Evolutionary conservation across 2,888 invertebrate species (phyloP), one percentile per base, ranked within the genome.

Genomic region (Drosophila rellima): DNA sequence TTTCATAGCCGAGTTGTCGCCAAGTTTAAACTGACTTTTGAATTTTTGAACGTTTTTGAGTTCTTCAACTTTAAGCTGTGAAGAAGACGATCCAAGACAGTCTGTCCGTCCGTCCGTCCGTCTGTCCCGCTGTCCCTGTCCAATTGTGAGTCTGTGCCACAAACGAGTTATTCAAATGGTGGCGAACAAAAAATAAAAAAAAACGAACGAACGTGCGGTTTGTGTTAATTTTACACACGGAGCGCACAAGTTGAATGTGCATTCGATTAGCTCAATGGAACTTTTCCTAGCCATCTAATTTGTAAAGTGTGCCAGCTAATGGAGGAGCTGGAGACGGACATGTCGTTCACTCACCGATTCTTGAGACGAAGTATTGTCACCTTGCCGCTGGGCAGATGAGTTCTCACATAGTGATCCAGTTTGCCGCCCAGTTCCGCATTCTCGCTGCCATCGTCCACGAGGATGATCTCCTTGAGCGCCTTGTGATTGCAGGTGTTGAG

Each of bases 371-470:
- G 93, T 39, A 99, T 93, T 82, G 94, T 94, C 3, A 98, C 95
- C 70, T 94, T 93, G 70, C 94, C 94, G 2, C 93, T 93, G 13
- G 96, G 95, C 55, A 97, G 93, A 33, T 96, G 93, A 1, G 96
- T 96, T 42, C 94, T 92, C 50, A 98, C 93, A 91, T 98, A 98
- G 90, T 96, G 95, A 79, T 96, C 95, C 56, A 98, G 93, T 83
- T 96, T 95, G 63, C 94, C 96, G 89, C 95, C 95, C 74, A 96
- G 93, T 84, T 94, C 96, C 80, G 91, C 94, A 93, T 96, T 94
- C 39, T 97, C 96, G 77, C 98, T 98, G 92, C 95, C 95, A 93
- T 99, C 99, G 91, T 99, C 98, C n/a, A 99, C 96, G 10, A 99
- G 93, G 88, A 99, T 96, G 64, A 99, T 96, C 93, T 99, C 98